Percentiles rank a stretch among this genome's conserved stretches.
Conservation (phyloP, 1,140 invertebrate species). For the Paraescarpia echinospica region DNA sequence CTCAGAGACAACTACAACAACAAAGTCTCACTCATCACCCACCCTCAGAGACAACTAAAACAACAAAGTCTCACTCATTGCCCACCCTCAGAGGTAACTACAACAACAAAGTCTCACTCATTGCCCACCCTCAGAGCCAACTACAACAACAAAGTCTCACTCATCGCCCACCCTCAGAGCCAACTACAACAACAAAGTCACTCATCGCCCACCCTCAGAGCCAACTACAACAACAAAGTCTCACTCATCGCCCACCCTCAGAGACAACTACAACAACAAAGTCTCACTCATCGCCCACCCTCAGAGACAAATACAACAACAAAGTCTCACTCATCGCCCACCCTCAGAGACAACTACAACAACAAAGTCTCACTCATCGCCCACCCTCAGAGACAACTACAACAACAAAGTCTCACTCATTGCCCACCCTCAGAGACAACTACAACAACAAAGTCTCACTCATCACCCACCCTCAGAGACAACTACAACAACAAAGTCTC, state of each 20-base stretch:
- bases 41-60: background rate
- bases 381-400: too few species aligned
- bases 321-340: too few species aligned
- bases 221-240: too few species aligned
- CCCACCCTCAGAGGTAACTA: slow-evolving; percentile 94
- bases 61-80: slow-evolving; percentile 88
- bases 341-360: too few species aligned
- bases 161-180: background rate
- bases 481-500: too few species aligned
- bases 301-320: too few species aligned
- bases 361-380: too few species aligned
- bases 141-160: background rate
- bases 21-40: background rate
- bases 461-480: too few species aligned
- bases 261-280: too few species aligned
- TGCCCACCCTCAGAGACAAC: slow-evolving; percentile 96
- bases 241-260: too few species aligned
- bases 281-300: too few species aligned
- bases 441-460: slow-evolving; percentile 40
- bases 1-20: background rate
- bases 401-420: slow-evolving; percentile 86
- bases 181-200: slow-evolving; percentile 2
- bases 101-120: slow-evolving; percentile 24
- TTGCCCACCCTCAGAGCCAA: background rate
- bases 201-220: too few species aligned